Evolutionary conservation across 2,888 invertebrate species (phyloP), one percentile per base, ranked within the genome.

Genomic region (Sthenelais limicola): DNA sequence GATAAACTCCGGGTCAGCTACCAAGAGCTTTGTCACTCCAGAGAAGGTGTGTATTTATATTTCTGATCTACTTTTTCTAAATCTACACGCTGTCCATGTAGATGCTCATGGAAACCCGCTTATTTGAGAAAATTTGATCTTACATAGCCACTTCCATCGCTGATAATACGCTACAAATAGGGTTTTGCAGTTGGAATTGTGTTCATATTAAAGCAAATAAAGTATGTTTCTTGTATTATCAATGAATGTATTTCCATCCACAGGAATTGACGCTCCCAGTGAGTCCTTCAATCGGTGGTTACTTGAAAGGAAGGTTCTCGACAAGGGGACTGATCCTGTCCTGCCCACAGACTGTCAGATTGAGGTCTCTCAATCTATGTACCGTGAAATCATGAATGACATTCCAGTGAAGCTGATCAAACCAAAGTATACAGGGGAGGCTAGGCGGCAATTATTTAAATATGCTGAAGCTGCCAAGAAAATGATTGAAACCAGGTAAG

Each of bases 401-500:
- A 96, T 98, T 85, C 98, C 98, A 12, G 95, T 98, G 74, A 97
- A 96, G 88, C 91, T 98, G 74, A 92, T 94, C n/a, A 93, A 96
- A 87, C 97, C 97, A 9, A 96, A 97, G 88, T 97, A 95, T 85
- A 95, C 96, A 2, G 95, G 94, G 0, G 98, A 98, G 89, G 97
- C 97, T 0, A 91, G 97, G 38, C 97, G 97, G 87, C 97, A 98
- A 85, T 89, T 98, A 30, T 94, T 94, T 2, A 91, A 93, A 70
- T 98, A 97, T 89, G 97, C 97, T 0, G 97, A 98, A 88, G 97
- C 97, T 21, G 97, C 98, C 1, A 97, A 97, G 86, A 94, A 95
- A 88, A 95, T 97, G 90, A 96, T 98, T 80, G 98, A 97, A 88
- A 94, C 95, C 7, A 89, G 90, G 90, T 90, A 82, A 47, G 48